Conservation (phyloP, 2,797 vertebrate genomes). For the Lutjanus campechanus region DNA sequence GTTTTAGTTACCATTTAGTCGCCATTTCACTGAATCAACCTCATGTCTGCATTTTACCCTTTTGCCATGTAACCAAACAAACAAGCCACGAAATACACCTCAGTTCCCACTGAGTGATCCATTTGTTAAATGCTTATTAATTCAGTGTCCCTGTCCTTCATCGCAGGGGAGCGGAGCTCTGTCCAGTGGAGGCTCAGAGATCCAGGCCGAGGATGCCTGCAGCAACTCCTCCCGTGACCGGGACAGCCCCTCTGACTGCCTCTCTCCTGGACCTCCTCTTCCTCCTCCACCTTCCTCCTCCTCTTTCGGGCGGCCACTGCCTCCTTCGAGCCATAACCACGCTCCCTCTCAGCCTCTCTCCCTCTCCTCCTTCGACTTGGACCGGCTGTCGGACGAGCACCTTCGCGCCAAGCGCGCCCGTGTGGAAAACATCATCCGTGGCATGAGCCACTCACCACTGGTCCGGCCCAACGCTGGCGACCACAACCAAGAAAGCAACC, state of each 20-base stretch:
- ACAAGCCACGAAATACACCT: background rate
- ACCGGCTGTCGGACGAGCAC: constrained; percentile 97
- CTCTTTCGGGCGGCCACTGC: constrained; percentile 83
- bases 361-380: constrained; percentile 94
- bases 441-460: constrained; percentile 98
- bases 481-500: constrained; percentile 84
- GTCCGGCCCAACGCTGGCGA: constrained; percentile 79
- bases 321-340: constrained; percentile 62
- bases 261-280: constrained; percentile 91
- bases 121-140: background rate
- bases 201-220: constrained; percentile 97
- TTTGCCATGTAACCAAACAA: constrained; percentile 9
- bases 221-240: constrained; percentile 95
- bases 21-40: too few relatives aligned
- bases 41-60: background rate
- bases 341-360: constrained; percentile 82
- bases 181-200: constrained; percentile 97
- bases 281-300: constrained; percentile 68
- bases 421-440: constrained; percentile 98
- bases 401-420: constrained; percentile 97
- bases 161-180: constrained; percentile 90
- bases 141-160: constrained; percentile 6
- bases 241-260: constrained; percentile 96
- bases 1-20: background rate
- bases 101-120: background rate